Evolutionary conservation across 2,888 invertebrate species (phyloP).

Genomic region (Orchesella flavescens): DNA sequence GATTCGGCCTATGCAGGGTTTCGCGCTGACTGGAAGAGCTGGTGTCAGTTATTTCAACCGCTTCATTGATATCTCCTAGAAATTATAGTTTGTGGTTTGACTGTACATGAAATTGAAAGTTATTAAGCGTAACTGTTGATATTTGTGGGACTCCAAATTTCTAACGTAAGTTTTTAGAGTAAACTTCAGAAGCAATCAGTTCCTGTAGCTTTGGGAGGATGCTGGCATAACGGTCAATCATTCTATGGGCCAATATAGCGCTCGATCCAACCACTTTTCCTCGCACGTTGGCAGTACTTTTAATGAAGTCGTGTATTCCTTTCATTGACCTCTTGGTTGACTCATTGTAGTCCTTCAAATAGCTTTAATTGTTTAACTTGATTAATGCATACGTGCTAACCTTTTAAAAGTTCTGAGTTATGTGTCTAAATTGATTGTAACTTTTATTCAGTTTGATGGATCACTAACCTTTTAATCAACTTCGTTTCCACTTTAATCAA

Average conservation of each 20-base stretch:
- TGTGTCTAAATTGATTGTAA: too few relatives aligned
- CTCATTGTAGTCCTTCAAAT: not conserved
- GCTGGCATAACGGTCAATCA: not conserved
- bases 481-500: not conserved
- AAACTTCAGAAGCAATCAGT: not conserved
- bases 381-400: too few relatives aligned
- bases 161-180: not conserved
- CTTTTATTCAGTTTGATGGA: too few relatives aligned
- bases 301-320: not conserved
- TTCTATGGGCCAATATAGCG: conserved; percentile 6
- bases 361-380: too few relatives aligned
- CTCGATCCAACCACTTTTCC: conserved; percentile 17
- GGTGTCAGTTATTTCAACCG: too few relatives aligned
- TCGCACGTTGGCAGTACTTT: not conserved
- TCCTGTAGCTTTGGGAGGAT: not conserved
- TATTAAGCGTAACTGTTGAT: too few relatives aligned
- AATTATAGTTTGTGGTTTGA: too few relatives aligned
- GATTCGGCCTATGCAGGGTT: not conserved
- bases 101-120: too few relatives aligned
- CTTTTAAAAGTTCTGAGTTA: too few relatives aligned
- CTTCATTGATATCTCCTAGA: too few relatives aligned
- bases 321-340: not conserved
- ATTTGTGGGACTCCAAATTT: too few relatives aligned
- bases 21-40: too few relatives aligned
- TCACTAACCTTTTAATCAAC: not conserved